Percentiles rank a stretch among this genome's conserved stretches.
These are phyloP conservation scores for Conus ventricosus DNA, from an alignment of 1,140 invertebrate genomes.

Conservation along the genomic window DNA sequence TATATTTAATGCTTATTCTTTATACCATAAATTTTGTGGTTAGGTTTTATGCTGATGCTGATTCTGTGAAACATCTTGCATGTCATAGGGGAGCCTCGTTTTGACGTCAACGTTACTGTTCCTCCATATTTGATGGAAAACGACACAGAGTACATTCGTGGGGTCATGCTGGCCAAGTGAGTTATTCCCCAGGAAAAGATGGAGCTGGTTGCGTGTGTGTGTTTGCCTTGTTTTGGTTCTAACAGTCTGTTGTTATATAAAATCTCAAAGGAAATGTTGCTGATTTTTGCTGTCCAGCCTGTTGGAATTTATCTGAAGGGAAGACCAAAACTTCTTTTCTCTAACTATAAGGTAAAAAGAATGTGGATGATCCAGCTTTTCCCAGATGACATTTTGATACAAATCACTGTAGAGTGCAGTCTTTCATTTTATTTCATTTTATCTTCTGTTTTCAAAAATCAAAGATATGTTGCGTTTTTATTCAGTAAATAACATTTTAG, in stretches of 20 bases:
- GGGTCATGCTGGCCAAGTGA: conserved; percentile 94
- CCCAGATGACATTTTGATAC: no score
- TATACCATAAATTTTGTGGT: not conserved
- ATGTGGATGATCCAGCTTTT: no score
- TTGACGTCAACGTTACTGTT: conserved; percentile 94
- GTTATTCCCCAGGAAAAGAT: conserved; percentile 65
- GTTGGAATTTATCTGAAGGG: no score
- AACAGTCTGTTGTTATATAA: no score
- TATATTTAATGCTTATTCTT: no score
- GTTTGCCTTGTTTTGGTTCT: no score
- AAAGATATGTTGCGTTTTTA: not conserved
- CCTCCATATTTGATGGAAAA: conserved; percentile 93
- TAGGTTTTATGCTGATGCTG: not conserved
- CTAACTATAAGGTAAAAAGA: no score
- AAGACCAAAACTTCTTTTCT: no score
- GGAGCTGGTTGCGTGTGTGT: no score
- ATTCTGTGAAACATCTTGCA: conserved; percentile 20
- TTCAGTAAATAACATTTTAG: not conserved
- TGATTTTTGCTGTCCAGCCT: no score
- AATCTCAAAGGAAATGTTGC: no score
- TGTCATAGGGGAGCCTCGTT: conserved; percentile 75
- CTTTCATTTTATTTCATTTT: not conserved
- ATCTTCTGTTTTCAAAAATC: not conserved
- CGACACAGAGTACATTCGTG: conserved; percentile 84
- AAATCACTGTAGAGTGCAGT: no score